Percentiles rank a stretch among this genome's conserved stretches.
These are phyloP conservation scores for Thunnus albacares DNA, from an alignment of 2,797 vertebrate species.

Conservation along the genomic window DNA sequence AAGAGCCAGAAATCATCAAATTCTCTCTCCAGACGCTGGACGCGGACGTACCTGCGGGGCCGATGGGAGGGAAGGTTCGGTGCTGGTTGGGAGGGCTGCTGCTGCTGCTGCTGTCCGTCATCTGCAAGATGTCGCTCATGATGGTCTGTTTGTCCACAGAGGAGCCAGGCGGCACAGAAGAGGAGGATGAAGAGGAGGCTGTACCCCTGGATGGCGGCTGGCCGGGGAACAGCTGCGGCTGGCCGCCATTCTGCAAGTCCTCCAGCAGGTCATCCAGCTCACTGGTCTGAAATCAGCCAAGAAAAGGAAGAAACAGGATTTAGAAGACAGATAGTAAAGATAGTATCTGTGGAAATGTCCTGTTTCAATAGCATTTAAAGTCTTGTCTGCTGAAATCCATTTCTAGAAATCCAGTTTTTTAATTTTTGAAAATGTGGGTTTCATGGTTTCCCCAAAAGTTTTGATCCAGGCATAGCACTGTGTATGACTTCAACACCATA, in stretches of 20 bases:
- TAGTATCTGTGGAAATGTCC: not conserved
- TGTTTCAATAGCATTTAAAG: not conserved
- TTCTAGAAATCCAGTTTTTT: too few relatives aligned
- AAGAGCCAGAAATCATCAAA: not conserved
- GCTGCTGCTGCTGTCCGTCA: conserved; percentile 86
- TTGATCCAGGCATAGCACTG: not conserved
- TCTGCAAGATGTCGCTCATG: conserved; percentile 97
- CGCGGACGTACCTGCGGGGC: conserved; percentile 58
- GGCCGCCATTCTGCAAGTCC: conserved; percentile 92
- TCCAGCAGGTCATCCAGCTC: conserved; percentile 97
- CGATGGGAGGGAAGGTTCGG: conserved; percentile 88
- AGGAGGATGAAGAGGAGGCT: conserved; percentile 71
- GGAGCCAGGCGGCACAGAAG: conserved; percentile 60
- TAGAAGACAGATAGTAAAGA: not conserved
- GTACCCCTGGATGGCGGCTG: conserved; percentile 50
- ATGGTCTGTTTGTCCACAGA: conserved; percentile 96
- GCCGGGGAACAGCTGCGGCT: conserved; percentile 63
- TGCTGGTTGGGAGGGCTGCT: conserved; percentile 78
- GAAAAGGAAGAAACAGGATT: not conserved
- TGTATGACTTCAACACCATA: not conserved
- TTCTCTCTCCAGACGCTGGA: not conserved
- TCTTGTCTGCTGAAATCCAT: not conserved
- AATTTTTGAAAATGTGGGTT: too few relatives aligned
- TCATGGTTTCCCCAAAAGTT: too few relatives aligned
- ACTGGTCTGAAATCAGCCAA: conserved; percentile 84